phyloP scores from a whole-genome alignment of 1,140 invertebrate genomes.

The Drosophila erecta region DNA sequence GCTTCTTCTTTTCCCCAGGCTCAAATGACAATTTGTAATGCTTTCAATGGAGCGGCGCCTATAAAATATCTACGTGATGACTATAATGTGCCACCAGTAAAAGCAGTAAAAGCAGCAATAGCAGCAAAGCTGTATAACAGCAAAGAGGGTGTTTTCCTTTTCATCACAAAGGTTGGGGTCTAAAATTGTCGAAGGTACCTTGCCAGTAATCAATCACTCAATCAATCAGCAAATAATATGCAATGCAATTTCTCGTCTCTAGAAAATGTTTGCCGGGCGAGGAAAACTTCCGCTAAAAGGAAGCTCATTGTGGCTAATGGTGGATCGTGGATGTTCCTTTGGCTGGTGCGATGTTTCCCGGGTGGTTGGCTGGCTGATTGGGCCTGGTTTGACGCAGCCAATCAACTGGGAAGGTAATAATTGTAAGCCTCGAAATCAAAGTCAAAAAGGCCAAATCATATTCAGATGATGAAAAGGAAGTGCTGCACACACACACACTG shows the following conservation, averaged over 20 bases:
- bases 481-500: background rate
- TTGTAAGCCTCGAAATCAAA: conserved; percentile 45
- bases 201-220: conserved; percentile 77
- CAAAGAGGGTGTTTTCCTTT: background rate
- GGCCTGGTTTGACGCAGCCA: conserved; percentile 7
- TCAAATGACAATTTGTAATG: conserved; percentile 82
- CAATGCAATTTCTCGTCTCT: conserved; percentile 76
- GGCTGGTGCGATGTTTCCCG: background rate
- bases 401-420: conserved; percentile 47
- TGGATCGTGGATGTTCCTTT: background rate
- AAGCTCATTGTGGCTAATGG: conserved; percentile 31
- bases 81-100: background rate
- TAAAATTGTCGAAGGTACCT: conserved; percentile 19
- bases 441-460: conserved; percentile 32
- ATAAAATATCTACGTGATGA: conserved; percentile 57
- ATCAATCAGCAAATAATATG: conserved; percentile 83
- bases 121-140: background rate
- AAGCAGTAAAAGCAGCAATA: background rate
- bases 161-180: background rate
- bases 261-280: conserved; percentile 67
- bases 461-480: conserved; percentile 39
- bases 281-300: conserved; percentile 52
- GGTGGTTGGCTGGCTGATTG: conserved; percentile 14
- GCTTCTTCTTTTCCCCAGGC: conserved; percentile 18
- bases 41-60: conserved; percentile 69